Percentiles rank a stretch among this genome's conserved stretches.
Conservation (phyloP, 2,797 vertebrate species). For the Echiichthys vipera region DNA sequence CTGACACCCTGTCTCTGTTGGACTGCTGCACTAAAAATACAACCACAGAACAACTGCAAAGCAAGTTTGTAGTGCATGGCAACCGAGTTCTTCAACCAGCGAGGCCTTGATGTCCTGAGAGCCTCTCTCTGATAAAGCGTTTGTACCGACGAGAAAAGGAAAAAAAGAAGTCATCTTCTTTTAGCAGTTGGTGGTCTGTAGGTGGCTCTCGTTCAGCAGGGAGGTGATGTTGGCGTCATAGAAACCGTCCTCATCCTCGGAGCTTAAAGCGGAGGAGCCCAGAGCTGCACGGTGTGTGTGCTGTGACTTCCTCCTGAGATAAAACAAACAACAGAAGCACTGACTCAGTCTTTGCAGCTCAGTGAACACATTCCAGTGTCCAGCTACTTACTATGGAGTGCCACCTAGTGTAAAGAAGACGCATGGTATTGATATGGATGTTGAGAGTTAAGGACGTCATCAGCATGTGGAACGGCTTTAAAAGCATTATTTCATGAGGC, state of each 20-base stretch:
- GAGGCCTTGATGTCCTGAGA: slow-evolving; percentile 41
- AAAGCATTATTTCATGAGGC: neutral
- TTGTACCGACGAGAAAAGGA: neutral
- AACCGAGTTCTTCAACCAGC: slow-evolving; percentile 24
- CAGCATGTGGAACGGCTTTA: neutral
- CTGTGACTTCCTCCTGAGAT: slow-evolving; percentile 84
- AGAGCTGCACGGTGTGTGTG: slow-evolving; percentile 79
- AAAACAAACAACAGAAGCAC: slow-evolving; percentile 6
- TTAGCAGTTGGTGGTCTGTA: slow-evolving; percentile 88
- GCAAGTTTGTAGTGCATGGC: slow-evolving; percentile 46
- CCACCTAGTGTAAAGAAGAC: slow-evolving; percentile 64
- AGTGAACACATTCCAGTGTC: neutral
- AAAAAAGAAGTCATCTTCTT: neutral
- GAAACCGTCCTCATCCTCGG: slow-evolving; percentile 89
- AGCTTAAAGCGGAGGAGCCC: slow-evolving; percentile 85
- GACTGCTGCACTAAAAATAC: slow-evolving; percentile 54
- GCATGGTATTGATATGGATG: neutral
- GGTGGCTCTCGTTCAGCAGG: slow-evolving; percentile 86
- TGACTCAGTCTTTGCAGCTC: neutral
- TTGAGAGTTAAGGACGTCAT: neutral
- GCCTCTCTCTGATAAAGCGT: slow-evolving; percentile 8
- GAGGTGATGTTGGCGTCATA: slow-evolving; percentile 86
- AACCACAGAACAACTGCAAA: slow-evolving; percentile 39
- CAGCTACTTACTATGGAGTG: slow-evolving; percentile 38
- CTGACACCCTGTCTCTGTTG: slow-evolving; percentile 39